Base-by-base conservation (phyloP, 2,888 invertebrate genomes). In the Drosophila meridiana region DNA sequence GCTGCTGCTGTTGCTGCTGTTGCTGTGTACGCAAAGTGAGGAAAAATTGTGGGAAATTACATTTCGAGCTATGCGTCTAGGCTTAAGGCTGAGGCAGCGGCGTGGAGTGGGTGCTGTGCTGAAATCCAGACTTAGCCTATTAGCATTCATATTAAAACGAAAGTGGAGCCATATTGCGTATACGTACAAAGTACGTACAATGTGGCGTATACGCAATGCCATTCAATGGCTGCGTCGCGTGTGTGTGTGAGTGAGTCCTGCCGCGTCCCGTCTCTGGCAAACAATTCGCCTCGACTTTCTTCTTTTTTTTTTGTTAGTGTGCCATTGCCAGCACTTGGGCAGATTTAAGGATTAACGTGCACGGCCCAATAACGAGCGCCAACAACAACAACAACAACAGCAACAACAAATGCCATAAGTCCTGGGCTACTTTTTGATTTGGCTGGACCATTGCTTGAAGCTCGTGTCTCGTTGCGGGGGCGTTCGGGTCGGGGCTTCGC, bases 111-210 rank as follows among this genome's bases (percentile, higher is more conserved):
- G 36, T 14, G 34, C 32, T 69, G 62, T 60, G 64, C 79, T 78
- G 80, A 90, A 87, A 88, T 90, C 87, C 89, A 82, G 87, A 83
- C 90, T 87, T 87, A 84, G 89, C 83, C 87, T 88, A 90, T 88
- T 88, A 90, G 90, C 90, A 89, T 89, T 90, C 89, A 88, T 90
- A 88, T 88, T 88, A 88, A 80, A 87, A 87, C 82, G 82, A 87
- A 90, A 90, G 89, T 87, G 90, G 86, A 88, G 88, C 86, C 84
- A 87, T 90, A 87, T 86, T 86, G 90, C 88, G 90, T 87, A 87
- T 83, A 84, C 87, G 81, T 63, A 77, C 59, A 63, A 14, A 69
- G 57, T 68, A 40, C 63, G 60, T 72, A 77, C 78, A 77, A 66
- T 63, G 52, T 70, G 74, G 71, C 76, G 70, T 80, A 82, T 89